Conservation (phyloP, 1,140 invertebrate species). For the Macrosteles quadrilineatus region DNA sequence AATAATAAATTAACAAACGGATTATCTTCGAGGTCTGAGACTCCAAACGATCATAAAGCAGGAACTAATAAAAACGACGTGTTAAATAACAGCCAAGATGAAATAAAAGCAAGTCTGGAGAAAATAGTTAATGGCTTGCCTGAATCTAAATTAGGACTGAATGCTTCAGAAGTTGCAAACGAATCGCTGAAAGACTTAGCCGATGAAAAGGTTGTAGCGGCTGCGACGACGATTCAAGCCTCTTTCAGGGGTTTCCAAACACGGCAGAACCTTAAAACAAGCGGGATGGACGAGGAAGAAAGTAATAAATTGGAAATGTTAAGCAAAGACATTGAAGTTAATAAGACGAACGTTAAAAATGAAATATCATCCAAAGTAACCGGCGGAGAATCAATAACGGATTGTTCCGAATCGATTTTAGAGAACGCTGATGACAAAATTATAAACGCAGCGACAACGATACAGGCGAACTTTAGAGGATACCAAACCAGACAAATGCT, state of each 20-base stretch:
- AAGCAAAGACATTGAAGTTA: background rate
- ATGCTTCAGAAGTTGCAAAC: background rate
- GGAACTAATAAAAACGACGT: slow-evolving; percentile 8
- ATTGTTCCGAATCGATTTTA: slow-evolving; percentile 11
- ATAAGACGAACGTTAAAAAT: background rate
- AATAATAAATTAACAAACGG: background rate
- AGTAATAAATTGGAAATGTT: background rate
- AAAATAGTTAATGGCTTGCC: too few relatives aligned
- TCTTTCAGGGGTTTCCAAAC: slow-evolving; percentile 39
- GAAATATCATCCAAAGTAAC: background rate
- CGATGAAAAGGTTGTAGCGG: slow-evolving; percentile 25
- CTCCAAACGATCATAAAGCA: background rate
- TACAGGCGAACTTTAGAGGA: slow-evolving; percentile 56
- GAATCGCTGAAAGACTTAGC: background rate
- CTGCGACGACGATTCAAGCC: slow-evolving; percentile 41
- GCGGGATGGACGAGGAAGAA: background rate
- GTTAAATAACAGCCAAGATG: slow-evolving; percentile 14
- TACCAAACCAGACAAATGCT: slow-evolving; percentile 54
- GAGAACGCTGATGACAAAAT: slow-evolving; percentile 29
- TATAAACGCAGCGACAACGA: slow-evolving; percentile 42
- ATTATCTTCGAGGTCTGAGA: background rate
- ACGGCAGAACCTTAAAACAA: slow-evolving; percentile 30
- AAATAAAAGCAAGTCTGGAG: background rate
- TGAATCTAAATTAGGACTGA: too few relatives aligned
- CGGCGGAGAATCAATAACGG: slow-evolving; percentile 11